Evolutionary conservation across 2,113 vertebrate species (phyloP).

Genomic region (Strigops habroptila): DNA sequence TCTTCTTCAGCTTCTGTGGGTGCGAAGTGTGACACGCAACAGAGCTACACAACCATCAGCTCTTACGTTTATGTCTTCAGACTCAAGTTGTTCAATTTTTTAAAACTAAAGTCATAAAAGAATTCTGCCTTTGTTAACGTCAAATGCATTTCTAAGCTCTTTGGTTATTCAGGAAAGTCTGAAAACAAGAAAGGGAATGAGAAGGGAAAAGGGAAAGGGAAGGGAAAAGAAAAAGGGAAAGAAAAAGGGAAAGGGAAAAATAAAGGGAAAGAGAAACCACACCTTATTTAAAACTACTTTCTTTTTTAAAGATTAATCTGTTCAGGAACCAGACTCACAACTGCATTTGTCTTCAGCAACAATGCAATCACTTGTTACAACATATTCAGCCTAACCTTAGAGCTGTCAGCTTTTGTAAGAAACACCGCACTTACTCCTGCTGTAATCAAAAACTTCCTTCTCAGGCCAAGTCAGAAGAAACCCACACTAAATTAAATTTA

Average conservation of each 20-base stretch:
- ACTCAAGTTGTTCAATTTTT: background rate
- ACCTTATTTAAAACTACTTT: background rate
- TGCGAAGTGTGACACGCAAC: accelerated
- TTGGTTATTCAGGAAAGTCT: background rate
- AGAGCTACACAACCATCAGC: accelerated
- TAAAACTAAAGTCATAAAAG: background rate
- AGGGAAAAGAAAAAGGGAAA: background rate
- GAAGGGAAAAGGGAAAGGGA: background rate
- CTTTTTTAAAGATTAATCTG: background rate
- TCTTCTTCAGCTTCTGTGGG: background rate
- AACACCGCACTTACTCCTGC: background rate
- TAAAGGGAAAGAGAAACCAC: accelerated
- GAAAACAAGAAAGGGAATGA: background rate
- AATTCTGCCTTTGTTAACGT: background rate
- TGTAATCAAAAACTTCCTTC: background rate
- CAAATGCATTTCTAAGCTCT: background rate
- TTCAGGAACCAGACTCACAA: background rate
- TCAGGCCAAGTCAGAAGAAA: background rate
- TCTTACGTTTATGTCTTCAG: background rate
- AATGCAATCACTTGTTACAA: background rate
- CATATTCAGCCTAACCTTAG: background rate
- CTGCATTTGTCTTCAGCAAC: background rate
- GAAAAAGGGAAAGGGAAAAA: background rate
- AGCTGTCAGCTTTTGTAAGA: background rate
- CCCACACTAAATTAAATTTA: background rate